Evolutionary conservation across 2,113 vertebrate genomes (phyloP).

Genomic region (Crotophaga sulcirostris): DNA sequence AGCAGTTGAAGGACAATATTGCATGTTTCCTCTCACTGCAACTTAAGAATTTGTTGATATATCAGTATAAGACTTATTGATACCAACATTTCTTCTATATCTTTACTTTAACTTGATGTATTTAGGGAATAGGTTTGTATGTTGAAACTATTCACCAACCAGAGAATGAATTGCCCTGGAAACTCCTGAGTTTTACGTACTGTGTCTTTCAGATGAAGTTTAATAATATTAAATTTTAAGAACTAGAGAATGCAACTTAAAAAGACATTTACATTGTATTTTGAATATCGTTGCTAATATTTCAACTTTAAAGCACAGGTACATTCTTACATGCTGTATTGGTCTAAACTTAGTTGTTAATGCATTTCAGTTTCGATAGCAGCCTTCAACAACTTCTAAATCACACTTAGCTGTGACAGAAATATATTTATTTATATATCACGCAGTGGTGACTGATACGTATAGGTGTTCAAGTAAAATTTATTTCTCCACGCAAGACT

Average conservation of each 20-base stretch:
- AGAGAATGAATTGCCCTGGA: not conserved
- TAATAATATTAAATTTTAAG: not conserved
- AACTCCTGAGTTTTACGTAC: not conserved
- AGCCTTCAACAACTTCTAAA: constrained; percentile 2
- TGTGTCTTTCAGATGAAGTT: not conserved
- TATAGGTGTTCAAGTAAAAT: not conserved
- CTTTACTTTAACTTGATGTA: not conserved
- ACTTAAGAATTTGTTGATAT: not conserved
- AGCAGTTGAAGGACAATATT: not conserved
- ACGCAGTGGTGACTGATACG: not conserved
- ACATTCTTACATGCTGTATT: not conserved
- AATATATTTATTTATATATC: not conserved
- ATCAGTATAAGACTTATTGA: not conserved
- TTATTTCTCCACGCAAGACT: not conserved
- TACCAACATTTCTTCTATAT: not conserved
- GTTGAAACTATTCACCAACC: not conserved
- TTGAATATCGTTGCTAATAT: not conserved
- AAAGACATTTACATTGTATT: not conserved
- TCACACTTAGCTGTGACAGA: not conserved
- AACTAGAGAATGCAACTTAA: not conserved
- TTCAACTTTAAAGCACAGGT: not conserved
- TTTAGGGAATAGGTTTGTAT: not conserved
- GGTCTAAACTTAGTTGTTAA: not conserved
- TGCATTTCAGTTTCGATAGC: not conserved
- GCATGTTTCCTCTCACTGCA: not conserved